Conservation (phyloP, 2,113 vertebrate species). For the Hydrochoerus hydrochaeris region DNA sequence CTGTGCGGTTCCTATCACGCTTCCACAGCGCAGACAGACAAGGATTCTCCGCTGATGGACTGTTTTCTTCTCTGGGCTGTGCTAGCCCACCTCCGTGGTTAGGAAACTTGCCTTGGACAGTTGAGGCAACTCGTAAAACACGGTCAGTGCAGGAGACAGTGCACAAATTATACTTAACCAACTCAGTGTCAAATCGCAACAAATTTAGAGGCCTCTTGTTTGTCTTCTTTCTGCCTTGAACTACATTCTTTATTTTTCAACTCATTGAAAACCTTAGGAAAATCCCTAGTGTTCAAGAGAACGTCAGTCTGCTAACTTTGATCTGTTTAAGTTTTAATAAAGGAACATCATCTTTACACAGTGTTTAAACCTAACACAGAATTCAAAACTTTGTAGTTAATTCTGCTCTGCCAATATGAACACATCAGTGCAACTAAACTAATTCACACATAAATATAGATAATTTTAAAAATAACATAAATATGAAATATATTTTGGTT, state of each 20-base stretch:
- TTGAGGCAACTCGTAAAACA: neutral
- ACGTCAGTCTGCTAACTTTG: neutral
- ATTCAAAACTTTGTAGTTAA: neutral
- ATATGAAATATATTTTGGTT: constrained; percentile 6
- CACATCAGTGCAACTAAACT: neutral
- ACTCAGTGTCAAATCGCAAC: neutral
- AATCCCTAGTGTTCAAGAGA: neutral
- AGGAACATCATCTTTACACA: neutral
- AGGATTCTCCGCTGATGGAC: neutral
- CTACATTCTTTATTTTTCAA: neutral
- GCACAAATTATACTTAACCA: constrained; percentile 2
- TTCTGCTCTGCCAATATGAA: neutral
- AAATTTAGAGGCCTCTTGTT: neutral
- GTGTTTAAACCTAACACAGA: neutral
- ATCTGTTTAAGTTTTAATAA: neutral
- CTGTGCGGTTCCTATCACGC: neutral
- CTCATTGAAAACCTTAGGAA: neutral
- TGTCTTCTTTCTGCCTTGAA: neutral
- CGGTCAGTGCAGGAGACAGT: neutral
- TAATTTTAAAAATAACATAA: neutral
- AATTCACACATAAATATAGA: neutral
- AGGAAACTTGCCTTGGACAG: neutral
- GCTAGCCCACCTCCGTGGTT: neutral
- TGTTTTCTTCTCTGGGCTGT: neutral
- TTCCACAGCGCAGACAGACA: neutral